Evolutionary conservation across 2,797 vertebrate genomes (phyloP).

Genomic region (Poecile montanus): DNA sequence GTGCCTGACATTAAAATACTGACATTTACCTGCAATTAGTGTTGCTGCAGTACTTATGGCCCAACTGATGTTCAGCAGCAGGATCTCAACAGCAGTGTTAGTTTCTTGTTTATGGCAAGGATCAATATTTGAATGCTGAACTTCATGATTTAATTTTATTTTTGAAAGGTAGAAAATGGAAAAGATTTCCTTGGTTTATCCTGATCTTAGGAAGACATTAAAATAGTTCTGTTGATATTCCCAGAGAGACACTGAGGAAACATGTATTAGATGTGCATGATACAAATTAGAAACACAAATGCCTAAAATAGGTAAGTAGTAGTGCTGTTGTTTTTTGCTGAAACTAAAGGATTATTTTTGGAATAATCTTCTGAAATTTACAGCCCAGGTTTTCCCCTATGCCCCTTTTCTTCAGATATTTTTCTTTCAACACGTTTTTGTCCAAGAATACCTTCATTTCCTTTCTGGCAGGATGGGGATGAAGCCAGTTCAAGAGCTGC

Average conservation of each 20-base stretch:
- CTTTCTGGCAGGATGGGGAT: background rate
- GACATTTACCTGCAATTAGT: background rate
- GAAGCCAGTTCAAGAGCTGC: background rate
- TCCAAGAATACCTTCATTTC: background rate
- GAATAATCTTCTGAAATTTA: background rate
- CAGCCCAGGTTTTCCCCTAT: background rate
- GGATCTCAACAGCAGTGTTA: background rate
- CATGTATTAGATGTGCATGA: background rate
- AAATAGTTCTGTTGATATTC: background rate
- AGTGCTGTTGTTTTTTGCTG: background rate
- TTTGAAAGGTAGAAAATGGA: background rate
- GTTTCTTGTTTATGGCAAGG: background rate
- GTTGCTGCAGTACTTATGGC: background rate
- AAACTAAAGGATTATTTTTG: background rate
- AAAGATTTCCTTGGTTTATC: background rate
- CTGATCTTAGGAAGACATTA: background rate
- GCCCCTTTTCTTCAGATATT: background rate
- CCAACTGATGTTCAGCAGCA: background rate
- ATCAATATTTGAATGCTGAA: background rate
- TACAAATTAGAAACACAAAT: background rate
- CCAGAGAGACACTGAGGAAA: background rate
- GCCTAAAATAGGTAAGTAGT: background rate
- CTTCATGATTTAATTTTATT: background rate
- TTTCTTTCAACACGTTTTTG: background rate
- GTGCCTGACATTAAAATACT: background rate